Percentiles rank a stretch among this genome's conserved stretches.
These are phyloP conservation scores for Keiferia lycopersicella DNA, from an alignment of 2,888 invertebrate species.

Conservation along the genomic window DNA sequence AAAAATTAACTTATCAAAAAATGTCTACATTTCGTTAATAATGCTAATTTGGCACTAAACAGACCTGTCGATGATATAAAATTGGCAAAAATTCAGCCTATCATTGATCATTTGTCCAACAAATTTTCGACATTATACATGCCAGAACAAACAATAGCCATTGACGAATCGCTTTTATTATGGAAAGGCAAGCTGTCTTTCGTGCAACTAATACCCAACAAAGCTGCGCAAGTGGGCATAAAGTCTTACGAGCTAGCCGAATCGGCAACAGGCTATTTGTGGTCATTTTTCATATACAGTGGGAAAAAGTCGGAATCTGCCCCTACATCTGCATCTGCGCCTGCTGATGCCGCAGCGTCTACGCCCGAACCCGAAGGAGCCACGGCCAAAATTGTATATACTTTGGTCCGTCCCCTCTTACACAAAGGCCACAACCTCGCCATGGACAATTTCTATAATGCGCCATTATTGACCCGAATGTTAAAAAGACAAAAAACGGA, in stretches of 20 bases:
- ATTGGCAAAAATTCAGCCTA: slow-evolving; percentile 34
- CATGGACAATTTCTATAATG: slow-evolving; percentile 35
- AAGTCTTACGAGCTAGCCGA: slow-evolving; percentile 31
- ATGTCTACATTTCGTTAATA: slow-evolving; percentile 35
- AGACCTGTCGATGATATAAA: not conserved
- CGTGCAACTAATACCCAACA: slow-evolving; percentile 32
- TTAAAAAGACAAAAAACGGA: slow-evolving; percentile 31
- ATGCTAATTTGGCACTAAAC: not conserved
- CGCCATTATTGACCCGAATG: slow-evolving; percentile 28
- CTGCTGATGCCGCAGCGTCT: not conserved
- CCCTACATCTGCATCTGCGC: too few species aligned
- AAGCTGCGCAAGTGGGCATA: slow-evolving; percentile 30
- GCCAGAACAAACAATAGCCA: slow-evolving; percentile 35
- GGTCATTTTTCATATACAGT: slow-evolving; percentile 29
- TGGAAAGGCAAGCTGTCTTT: slow-evolving; percentile 35
- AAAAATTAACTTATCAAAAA: slow-evolving; percentile 32
- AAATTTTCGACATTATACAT: slow-evolving; percentile 35
- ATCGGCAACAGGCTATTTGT: slow-evolving; percentile 30
- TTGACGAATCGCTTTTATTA: slow-evolving; percentile 37
- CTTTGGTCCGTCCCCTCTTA: slow-evolving; percentile 24
- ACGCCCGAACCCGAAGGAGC: slow-evolving; percentile 13
- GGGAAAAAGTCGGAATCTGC: slow-evolving; percentile 24
- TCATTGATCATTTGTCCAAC: slow-evolving; percentile 31
- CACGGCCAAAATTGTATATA: slow-evolving; percentile 19
- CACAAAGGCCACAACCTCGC: slow-evolving; percentile 29